Conservation (phyloP, 2,888 invertebrate species). For the Ephialtes manifestator region DNA sequence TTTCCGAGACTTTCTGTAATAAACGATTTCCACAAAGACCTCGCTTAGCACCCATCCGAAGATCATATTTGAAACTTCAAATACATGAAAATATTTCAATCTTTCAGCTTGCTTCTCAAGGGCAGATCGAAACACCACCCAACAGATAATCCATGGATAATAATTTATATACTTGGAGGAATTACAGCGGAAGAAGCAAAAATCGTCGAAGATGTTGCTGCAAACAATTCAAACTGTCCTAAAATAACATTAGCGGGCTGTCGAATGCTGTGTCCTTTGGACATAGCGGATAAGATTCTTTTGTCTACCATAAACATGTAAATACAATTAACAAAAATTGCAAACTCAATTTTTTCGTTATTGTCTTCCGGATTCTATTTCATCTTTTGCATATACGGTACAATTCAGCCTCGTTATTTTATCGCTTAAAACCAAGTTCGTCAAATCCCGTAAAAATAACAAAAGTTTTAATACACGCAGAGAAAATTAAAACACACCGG, state of each 20-base stretch:
- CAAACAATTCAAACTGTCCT: conserved; percentile 67
- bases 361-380: not conserved
- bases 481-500: too few species aligned
- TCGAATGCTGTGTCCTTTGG: conserved; percentile 81
- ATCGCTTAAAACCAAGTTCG: too few species aligned
- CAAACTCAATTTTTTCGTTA: conserved; percentile 19
- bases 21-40: not conserved
- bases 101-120: conserved; percentile 88
- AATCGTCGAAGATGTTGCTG: conserved; percentile 84
- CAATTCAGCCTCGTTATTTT: not conserved
- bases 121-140: conserved; percentile 88
- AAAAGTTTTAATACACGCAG: too few species aligned
- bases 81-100: not conserved
- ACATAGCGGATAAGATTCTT: conserved; percentile 80
- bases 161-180: conserved; percentile 90
- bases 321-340: conserved; percentile 37
- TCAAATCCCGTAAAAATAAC: too few species aligned
- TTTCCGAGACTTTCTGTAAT: too few species aligned
- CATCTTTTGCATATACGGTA: not conserved
- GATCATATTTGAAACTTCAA: not conserved
- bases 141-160: conserved; percentile 88
- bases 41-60: not conserved
- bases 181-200: conserved; percentile 89
- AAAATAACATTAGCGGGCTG: conserved; percentile 82
- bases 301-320: conserved; percentile 76